Evolutionary conservation across 2,888 invertebrate genomes (phyloP).

Genomic region (Orthosia cruda): DNA sequence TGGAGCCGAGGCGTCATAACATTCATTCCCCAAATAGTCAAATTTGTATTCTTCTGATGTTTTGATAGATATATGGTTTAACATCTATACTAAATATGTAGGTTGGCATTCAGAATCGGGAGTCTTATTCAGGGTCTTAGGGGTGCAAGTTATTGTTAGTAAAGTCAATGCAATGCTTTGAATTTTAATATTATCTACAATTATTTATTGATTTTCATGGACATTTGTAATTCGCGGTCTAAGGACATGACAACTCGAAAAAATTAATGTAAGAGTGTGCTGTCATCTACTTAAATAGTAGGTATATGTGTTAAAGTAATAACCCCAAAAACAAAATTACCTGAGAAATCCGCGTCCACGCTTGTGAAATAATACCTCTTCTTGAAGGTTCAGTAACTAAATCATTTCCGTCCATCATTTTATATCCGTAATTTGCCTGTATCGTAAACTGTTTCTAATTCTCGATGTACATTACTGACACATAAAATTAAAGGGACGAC

Average conservation of each 20-base stretch:
- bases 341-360: conserved; percentile 94
- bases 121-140: not conserved
- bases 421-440: conserved; percentile 74
- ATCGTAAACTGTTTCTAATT: conserved; percentile 63
- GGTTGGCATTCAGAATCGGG: not conserved
- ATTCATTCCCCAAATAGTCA: too few relatives aligned
- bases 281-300: conserved; percentile 39
- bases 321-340: conserved; percentile 79
- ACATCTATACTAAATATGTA: not conserved
- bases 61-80: not conserved
- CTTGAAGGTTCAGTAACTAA: conserved; percentile 91
- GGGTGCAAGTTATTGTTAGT: not conserved
- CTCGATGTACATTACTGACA: conserved; percentile 74
- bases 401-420: conserved; percentile 94
- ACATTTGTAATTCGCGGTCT: conserved; percentile 52
- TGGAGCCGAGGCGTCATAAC: too few relatives aligned
- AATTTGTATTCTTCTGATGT: not conserved
- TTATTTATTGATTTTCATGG: not conserved
- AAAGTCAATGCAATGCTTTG: not conserved
- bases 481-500: conserved; percentile 33
- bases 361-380: conserved; percentile 93
- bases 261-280: conserved; percentile 29
- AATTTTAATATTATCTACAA: not conserved
- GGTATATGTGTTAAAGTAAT: conserved; percentile 8
- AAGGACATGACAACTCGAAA: conserved; percentile 51